Percentiles rank a stretch among this genome's conserved stretches.
Evolutionary conservation across 30 jellyfish, hydroid and myxozoan genomes (phyloP).

Genomic region (Chironex yamaguchii): DNA sequence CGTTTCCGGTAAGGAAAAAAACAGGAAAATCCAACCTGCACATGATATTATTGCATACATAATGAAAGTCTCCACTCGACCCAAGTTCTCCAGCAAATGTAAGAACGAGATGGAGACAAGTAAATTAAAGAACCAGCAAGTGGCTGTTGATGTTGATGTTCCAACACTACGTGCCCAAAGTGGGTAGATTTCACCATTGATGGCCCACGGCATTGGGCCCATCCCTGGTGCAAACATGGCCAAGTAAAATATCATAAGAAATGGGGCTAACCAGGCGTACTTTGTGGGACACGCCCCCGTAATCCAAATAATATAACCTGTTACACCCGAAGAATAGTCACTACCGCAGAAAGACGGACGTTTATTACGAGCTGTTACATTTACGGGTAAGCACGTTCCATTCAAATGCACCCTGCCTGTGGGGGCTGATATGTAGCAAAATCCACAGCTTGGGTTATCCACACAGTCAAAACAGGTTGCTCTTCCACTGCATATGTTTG

Average conservation of each 20-base stretch:
- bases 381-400: constrained; percentile 64
- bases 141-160: constrained; percentile 71
- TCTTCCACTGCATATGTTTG: constrained; percentile 34
- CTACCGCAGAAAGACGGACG: background rate
- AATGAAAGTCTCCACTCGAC: constrained; percentile 84
- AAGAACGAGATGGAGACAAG: constrained; percentile 80
- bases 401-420: constrained; percentile 2
- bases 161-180: constrained; percentile 95
- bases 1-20: constrained; percentile 85
- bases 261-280: constrained; percentile 91
- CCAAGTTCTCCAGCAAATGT: constrained; percentile 56
- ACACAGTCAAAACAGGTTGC: constrained; percentile 67
- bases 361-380: background rate
- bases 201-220: constrained; percentile 99
- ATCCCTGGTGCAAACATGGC: constrained; percentile 93
- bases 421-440: constrained; percentile 47
- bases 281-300: constrained; percentile 73
- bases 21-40: constrained; percentile 68
- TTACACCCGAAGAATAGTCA: background rate
- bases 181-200: constrained; percentile 95
- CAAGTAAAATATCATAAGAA: constrained; percentile 77
- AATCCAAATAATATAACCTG: constrained; percentile 24
- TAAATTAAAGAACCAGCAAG: constrained; percentile 82
- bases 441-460: constrained; percentile 67
- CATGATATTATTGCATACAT: constrained; percentile 75